Evolutionary conservation across 2,113 vertebrate species (phyloP).

Genomic region (Archocentrus centrarchus): DNA sequence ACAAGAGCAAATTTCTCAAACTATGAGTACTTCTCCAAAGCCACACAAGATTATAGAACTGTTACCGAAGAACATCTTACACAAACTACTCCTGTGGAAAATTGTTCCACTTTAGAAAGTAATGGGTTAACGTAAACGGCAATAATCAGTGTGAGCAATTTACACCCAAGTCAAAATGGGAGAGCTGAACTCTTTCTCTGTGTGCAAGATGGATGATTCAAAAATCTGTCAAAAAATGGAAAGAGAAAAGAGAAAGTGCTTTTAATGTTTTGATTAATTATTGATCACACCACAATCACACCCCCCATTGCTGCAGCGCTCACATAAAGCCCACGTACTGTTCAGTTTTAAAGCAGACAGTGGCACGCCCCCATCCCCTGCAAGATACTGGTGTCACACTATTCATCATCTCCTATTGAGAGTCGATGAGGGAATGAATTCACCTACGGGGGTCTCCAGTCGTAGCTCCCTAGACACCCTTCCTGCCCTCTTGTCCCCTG

Average conservation of each 20-base stretch:
- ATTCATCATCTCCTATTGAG: constrained; percentile 79
- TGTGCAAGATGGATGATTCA: constrained; percentile 44
- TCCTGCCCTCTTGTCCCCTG: constrained; percentile 48
- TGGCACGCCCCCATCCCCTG: constrained; percentile 60
- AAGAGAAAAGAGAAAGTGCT: constrained; percentile 64
- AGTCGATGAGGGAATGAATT: constrained; percentile 68
- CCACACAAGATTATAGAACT: background rate
- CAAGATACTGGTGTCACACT: constrained; percentile 62
- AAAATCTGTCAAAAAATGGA: constrained; percentile 51
- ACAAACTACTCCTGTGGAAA: background rate
- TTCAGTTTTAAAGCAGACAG: constrained; percentile 34
- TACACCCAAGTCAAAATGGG: background rate
- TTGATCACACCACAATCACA: constrained; percentile 67
- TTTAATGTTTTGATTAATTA: constrained; percentile 82
- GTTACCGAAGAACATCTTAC: background rate
- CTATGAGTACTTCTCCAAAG: background rate
- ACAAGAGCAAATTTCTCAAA: background rate
- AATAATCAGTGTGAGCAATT: background rate
- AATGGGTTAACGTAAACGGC: background rate
- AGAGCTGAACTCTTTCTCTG: background rate
- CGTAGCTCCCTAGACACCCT: constrained; percentile 55
- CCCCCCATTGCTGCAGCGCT: constrained; percentile 49
- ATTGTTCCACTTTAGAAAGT: background rate
- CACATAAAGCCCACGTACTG: constrained; percentile 52
- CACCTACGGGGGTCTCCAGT: constrained; percentile 56